Percentiles rank a stretch among this genome's conserved stretches.
Conservation (phyloP, 2,888 invertebrate species). For the Lacanobia wlatinum region DNA sequence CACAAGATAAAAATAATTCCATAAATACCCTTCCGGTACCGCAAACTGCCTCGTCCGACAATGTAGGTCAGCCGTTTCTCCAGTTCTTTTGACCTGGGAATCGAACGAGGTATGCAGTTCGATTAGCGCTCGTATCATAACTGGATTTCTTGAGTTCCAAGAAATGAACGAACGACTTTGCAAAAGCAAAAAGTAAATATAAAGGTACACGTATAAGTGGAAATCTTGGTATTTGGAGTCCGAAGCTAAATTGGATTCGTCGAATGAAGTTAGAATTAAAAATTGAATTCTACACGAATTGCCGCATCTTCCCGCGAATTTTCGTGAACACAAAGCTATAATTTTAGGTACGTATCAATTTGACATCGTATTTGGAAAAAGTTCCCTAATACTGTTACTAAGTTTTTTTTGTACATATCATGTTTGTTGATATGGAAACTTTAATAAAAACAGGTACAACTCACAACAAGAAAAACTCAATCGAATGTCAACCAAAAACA, state of each 20-base stretch:
- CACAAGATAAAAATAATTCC: background rate
- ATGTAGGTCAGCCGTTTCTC: slow-evolving; percentile 56
- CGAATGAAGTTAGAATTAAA: slow-evolving; percentile 39
- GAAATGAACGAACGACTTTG: slow-evolving; percentile 56
- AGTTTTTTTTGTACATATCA: too few relatives aligned
- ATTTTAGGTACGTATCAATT: slow-evolving; percentile 10
- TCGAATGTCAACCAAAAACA: background rate
- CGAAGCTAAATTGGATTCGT: slow-evolving; percentile 51
- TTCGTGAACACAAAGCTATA: background rate
- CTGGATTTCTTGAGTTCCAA: slow-evolving; percentile 56
- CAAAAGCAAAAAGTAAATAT: slow-evolving; percentile 52
- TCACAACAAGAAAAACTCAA: background rate
- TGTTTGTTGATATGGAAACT: too few relatives aligned
- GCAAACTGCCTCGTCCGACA: slow-evolving; percentile 14
- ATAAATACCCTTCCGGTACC: slow-evolving; percentile 19
- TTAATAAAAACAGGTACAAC: background rate
- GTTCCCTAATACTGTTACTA: too few relatives aligned
- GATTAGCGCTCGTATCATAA: slow-evolving; percentile 64
- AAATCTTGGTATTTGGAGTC: slow-evolving; percentile 48
- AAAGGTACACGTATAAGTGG: slow-evolving; percentile 37
- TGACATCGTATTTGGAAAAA: background rate
- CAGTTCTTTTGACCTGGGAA: slow-evolving; percentile 47
- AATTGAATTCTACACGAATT: slow-evolving; percentile 25
- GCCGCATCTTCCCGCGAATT: slow-evolving; percentile 4
- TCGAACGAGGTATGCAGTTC: slow-evolving; percentile 58